Evolutionary conservation across 1,140 invertebrate genomes (phyloP).

Genomic region (Dendroctonus ponderosae): DNA sequence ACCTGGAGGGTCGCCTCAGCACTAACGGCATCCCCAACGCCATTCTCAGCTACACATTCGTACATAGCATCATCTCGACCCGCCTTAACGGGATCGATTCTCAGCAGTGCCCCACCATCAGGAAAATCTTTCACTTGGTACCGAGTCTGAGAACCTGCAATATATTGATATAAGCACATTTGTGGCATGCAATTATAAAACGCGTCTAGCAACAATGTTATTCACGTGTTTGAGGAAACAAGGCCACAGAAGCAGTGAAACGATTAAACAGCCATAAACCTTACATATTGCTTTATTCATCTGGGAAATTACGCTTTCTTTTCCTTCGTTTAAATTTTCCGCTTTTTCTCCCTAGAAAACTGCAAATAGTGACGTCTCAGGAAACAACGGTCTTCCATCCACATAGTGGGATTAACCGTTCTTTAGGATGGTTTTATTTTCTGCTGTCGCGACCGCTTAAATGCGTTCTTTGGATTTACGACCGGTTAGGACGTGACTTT

Average conservation of each 20-base stretch:
- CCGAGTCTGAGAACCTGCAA: conserved; percentile 64
- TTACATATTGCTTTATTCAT: conserved; percentile 14
- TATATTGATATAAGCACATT: neutral
- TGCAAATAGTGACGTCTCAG: conserved; percentile 23
- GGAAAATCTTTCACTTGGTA: conserved; percentile 68
- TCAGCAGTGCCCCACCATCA: conserved; percentile 76
- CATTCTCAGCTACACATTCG: conserved; percentile 96
- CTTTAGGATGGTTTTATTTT: conserved; percentile 20
- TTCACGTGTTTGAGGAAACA: neutral
- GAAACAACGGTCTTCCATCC: conserved; percentile 18
- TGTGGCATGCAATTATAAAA: too few species aligned
- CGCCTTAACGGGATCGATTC: conserved; percentile 87
- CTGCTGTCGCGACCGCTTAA: conserved; percentile 12
- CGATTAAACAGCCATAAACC: conserved; percentile 23
- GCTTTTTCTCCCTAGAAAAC: conserved; percentile 17
- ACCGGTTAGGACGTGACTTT: neutral
- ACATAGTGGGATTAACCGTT: conserved; percentile 16
- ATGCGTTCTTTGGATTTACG: conserved; percentile 9
- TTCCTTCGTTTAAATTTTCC: conserved; percentile 29
- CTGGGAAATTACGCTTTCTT: conserved; percentile 30
- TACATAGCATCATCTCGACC: conserved; percentile 85
- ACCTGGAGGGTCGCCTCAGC: conserved; percentile 84
- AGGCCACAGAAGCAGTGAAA: conserved; percentile 5
- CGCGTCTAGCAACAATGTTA: too few species aligned
- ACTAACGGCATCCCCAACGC: conserved; percentile 88